Percentiles rank a stretch among this genome's conserved stretches.
Evolutionary conservation across 2,797 vertebrate genomes (phyloP).

Genomic region (Ptychobarbus kaznakovi): DNA sequence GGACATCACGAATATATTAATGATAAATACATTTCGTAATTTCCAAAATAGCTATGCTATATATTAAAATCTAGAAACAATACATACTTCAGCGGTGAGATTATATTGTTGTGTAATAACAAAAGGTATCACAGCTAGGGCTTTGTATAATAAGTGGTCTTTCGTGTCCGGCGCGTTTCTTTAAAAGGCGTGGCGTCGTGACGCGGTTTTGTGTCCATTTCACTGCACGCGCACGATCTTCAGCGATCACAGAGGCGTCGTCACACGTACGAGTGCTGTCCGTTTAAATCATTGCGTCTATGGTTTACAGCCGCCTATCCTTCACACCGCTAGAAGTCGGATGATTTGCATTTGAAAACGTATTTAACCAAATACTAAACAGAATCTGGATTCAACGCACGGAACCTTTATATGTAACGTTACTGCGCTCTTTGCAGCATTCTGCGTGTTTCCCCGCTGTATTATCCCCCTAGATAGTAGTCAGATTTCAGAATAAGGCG

Average conservation of each 20-base stretch:
- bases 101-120: not conserved
- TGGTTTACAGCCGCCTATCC: not conserved
- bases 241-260: constrained; percentile 29
- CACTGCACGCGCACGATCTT: constrained; percentile 40
- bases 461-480: constrained; percentile 50
- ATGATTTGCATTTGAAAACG: constrained; percentile 9
- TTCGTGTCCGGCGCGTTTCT: constrained; percentile 42
- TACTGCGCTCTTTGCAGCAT: constrained; percentile 30
- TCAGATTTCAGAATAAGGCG: constrained; percentile 30
- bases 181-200: constrained; percentile 66
- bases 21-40: not conserved
- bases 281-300: constrained; percentile 45
- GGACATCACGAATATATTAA: not conserved
- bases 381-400: constrained; percentile 47
- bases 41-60: not conserved
- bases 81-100: not conserved
- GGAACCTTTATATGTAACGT: constrained; percentile 21
- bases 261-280: constrained; percentile 40
- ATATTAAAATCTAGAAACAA: not conserved
- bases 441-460: constrained; percentile 44
- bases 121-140: not conserved
- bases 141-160: not conserved
- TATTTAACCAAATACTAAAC: not conserved
- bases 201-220: constrained; percentile 3
- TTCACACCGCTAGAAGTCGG: constrained; percentile 32